A percentile compares a stretch with the other conserved stretches of the same genome.
Conservation (phyloP, 2,797 vertebrate species). For the Sylvilagus floridanus region DNA sequence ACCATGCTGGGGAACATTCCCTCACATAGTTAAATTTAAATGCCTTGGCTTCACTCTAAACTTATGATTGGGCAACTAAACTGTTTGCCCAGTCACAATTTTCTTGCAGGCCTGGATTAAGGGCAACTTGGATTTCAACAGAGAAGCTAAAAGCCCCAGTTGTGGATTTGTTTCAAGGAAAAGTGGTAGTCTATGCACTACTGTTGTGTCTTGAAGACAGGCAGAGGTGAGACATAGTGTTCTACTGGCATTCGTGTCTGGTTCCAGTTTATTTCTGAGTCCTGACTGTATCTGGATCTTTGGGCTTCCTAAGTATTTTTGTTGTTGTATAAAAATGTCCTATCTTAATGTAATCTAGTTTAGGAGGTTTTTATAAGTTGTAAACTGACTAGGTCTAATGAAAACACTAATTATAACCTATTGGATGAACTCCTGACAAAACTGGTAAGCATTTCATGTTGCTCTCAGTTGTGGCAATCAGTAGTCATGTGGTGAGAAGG, state of each 20-base stretch:
- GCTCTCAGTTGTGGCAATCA: not conserved
- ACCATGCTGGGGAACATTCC: not conserved
- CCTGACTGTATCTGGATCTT: not conserved
- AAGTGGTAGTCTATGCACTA: not conserved
- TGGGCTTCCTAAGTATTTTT: not conserved
- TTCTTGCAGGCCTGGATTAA: not conserved
- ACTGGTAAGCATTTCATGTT: not conserved
- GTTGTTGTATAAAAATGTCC: not conserved
- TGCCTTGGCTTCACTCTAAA: not conserved
- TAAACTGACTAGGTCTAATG: not conserved
- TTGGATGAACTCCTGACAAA: not conserved
- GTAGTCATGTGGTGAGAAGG: not conserved
- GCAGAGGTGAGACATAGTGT: not conserved
- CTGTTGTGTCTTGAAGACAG: not conserved
- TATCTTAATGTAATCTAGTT: not conserved
- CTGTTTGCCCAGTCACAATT: not conserved
- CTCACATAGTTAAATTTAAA: not conserved
- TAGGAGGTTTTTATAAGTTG: not conserved
- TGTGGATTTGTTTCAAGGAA: not conserved
- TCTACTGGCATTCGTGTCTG: not conserved
- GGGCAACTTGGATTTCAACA: not conserved
- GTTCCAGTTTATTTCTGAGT: slow-evolving; percentile 1
- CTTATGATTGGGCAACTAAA: not conserved
- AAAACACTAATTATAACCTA: not conserved
- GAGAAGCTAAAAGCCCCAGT: not conserved